phyloP scores from a whole-genome alignment of 2,888 invertebrate genomes.

The Drosophila kambysellisi region DNA sequence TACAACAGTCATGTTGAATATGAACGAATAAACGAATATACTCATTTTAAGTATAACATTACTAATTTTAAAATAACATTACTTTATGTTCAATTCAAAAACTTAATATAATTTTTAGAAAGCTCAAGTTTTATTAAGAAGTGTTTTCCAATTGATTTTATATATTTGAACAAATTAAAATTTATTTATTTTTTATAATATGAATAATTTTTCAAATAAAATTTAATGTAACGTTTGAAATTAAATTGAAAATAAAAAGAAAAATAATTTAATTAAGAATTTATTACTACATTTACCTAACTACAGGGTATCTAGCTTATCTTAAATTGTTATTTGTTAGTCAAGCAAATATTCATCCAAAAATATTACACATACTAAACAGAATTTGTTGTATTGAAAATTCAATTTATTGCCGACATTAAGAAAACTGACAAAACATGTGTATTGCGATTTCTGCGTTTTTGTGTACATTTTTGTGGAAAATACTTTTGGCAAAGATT shows the following conservation, averaged over 20 bases:
- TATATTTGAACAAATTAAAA: background rate
- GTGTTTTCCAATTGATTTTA: background rate
- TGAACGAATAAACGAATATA: background rate
- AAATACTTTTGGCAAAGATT: conserved; percentile 21
- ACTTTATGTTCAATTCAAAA: background rate
- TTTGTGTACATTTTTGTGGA: conserved; percentile 22
- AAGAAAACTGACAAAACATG: background rate
- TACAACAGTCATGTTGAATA: background rate
- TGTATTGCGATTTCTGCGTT: background rate
- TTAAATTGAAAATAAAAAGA: background rate
- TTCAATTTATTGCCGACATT: conserved; percentile 14
- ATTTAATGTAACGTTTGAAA: background rate
- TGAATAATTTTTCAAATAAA: too few relatives aligned
- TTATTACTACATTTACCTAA: too few relatives aligned
- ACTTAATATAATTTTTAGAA: background rate
- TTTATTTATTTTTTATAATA: background rate
- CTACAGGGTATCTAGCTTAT: conserved; percentile 10
- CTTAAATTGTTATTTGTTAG: background rate
- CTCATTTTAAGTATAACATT: too few relatives aligned
- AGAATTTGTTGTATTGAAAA: conserved; percentile 35
- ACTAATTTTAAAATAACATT: too few relatives aligned
- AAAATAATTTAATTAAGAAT: too few relatives aligned
- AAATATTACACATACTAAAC: conserved; percentile 22
- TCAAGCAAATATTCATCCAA: background rate
- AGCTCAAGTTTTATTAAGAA: background rate